phyloP scores from a whole-genome alignment of 2,113 vertebrate species.

The Nipponia nippon region DNA sequence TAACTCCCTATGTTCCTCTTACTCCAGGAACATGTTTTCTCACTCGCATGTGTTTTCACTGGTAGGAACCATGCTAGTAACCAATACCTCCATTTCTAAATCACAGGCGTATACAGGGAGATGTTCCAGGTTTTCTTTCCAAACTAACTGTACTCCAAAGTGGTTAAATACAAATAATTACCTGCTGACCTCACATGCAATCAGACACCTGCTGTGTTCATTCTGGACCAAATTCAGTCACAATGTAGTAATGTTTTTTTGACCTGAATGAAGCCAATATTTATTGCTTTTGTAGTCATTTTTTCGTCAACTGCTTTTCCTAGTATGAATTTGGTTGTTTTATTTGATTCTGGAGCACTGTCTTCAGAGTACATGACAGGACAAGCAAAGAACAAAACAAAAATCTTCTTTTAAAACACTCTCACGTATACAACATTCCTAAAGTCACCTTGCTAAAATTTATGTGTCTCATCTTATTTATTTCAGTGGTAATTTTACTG shows the following conservation, averaged over 20 bases:
- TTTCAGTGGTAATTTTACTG: background rate
- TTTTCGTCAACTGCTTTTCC: background rate
- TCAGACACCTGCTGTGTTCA: background rate
- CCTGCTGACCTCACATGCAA: background rate
- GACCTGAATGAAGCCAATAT: background rate
- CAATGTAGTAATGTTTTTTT: background rate
- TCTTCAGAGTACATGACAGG: background rate
- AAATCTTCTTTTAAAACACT: background rate
- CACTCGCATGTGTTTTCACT: rapidly evolving
- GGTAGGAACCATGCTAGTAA: background rate
- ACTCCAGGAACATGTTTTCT: background rate
- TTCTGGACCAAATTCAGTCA: background rate
- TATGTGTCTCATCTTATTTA: background rate
- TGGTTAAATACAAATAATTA: background rate
- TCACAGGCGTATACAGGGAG: background rate
- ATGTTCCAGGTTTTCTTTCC: background rate
- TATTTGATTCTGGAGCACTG: background rate
- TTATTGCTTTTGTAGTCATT: background rate
- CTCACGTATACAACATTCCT: background rate
- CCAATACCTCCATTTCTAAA: background rate
- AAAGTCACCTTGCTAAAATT: background rate
- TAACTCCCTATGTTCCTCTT: background rate
- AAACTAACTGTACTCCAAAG: background rate
- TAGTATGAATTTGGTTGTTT: background rate
- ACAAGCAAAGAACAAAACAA: background rate